phyloP scores from a whole-genome alignment of 2,888 invertebrate species.

The Euspilapteryx auroguttella region DNA sequence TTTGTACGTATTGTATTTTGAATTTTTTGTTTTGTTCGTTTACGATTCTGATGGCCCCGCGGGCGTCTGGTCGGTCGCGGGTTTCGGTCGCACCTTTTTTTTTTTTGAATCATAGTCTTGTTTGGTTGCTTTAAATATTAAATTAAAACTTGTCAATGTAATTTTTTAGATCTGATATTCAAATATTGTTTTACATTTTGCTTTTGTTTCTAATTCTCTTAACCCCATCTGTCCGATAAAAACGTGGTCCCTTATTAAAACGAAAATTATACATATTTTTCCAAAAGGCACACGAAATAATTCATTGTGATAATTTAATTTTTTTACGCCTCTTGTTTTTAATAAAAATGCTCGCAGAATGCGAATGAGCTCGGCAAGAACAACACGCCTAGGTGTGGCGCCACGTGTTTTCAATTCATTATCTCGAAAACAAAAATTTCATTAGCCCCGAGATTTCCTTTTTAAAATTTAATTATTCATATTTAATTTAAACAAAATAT shows the following conservation, averaged over 20 bases:
- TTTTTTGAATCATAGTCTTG: too few species aligned
- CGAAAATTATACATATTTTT: not conserved
- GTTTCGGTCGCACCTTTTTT: constrained; percentile 1
- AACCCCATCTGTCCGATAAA: too few species aligned
- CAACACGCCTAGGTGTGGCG: constrained; percentile 34
- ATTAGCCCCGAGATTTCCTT: constrained; percentile 57
- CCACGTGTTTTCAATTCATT: constrained; percentile 59
- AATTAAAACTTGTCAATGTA: too few species aligned
- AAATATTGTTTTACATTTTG: not conserved
- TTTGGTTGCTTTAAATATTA: too few species aligned
- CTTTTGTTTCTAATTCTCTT: not conserved
- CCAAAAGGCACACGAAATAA: not conserved
- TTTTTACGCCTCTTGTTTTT: constrained; percentile 12
- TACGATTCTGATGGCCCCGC: constrained; percentile 18
- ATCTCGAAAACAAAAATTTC: constrained; percentile 61
- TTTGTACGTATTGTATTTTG: constrained; percentile 60
- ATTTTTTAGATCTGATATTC: too few species aligned
- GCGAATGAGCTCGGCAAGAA: constrained; percentile 46
- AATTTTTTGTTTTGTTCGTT: constrained; percentile 45
- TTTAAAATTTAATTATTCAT: constrained; percentile 61
- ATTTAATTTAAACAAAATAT: constrained; percentile 62
- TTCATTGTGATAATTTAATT: constrained; percentile 2
- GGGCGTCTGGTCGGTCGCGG: constrained; percentile 44
- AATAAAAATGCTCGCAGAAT: constrained; percentile 41
- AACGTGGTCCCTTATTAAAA: too few species aligned